phyloP scores from a whole-genome alignment of 2,797 vertebrate genomes.

The Loris lydekkerianus region DNA sequence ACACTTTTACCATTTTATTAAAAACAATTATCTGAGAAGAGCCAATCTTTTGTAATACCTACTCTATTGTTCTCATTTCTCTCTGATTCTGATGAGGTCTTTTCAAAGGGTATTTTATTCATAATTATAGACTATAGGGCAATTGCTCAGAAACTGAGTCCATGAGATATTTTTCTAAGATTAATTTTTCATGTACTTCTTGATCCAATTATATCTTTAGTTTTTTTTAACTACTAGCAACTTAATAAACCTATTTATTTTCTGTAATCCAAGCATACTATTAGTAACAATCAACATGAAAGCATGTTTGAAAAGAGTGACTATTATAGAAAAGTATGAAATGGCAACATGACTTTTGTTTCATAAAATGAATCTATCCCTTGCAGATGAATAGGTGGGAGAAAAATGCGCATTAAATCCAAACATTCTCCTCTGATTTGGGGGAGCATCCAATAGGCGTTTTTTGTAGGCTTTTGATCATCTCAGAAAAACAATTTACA shows the following conservation, averaged over 20 bases:
- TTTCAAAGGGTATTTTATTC: slow-evolving; percentile 85
- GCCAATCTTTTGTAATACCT: slow-evolving; percentile 85
- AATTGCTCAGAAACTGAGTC: slow-evolving; percentile 84
- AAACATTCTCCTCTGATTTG: neutral
- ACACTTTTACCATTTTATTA: slow-evolving; percentile 87
- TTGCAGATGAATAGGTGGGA: neutral
- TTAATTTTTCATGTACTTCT: slow-evolving; percentile 80
- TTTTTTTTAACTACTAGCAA: neutral
- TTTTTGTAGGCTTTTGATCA: slow-evolving; percentile 32
- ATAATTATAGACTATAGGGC: slow-evolving; percentile 84
- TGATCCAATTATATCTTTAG: slow-evolving; percentile 73
- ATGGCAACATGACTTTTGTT: slow-evolving; percentile 30
- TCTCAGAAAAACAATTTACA: neutral
- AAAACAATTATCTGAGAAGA: slow-evolving; percentile 88
- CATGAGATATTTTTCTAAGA: slow-evolving; percentile 81
- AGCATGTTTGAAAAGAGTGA: slow-evolving; percentile 60
- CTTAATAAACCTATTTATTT: slow-evolving; percentile 80
- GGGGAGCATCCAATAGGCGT: neutral
- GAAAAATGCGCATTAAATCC: slow-evolving; percentile 38
- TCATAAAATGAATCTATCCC: slow-evolving; percentile 20
- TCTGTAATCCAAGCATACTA: slow-evolving; percentile 49
- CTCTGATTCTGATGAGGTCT: slow-evolving; percentile 84
- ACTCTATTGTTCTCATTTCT: slow-evolving; percentile 85
- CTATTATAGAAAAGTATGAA: slow-evolving; percentile 48
- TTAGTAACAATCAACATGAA: slow-evolving; percentile 56